phyloP scores from a whole-genome alignment of 2,113 vertebrate genomes.

The Rhabdornis inornatus region DNA sequence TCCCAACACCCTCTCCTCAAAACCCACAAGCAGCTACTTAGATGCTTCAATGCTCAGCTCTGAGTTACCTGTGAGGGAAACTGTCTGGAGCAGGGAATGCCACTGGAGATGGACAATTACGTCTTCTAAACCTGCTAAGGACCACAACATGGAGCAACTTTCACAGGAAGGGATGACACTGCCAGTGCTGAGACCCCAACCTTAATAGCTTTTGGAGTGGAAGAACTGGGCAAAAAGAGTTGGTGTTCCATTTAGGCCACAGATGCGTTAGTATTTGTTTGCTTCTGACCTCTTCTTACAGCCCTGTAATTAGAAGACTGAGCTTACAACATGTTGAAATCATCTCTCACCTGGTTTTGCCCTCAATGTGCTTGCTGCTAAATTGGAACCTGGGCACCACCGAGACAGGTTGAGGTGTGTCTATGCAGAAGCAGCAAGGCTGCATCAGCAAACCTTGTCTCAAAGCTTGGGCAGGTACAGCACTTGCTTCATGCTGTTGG shows the following conservation, averaged over 20 bases:
- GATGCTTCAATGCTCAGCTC: background rate
- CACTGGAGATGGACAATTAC: background rate
- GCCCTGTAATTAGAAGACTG: background rate
- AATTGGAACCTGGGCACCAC: background rate
- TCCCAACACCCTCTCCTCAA: background rate
- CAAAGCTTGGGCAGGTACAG: background rate
- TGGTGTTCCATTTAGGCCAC: background rate
- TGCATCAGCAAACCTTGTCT: background rate
- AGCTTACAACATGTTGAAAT: background rate
- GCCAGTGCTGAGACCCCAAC: background rate
- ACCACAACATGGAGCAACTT: background rate
- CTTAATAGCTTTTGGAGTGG: background rate
- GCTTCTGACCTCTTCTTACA: background rate
- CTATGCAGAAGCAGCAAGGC: background rate
- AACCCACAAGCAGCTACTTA: background rate
- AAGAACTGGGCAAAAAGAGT: background rate
- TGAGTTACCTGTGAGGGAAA: background rate
- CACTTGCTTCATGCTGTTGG: background rate
- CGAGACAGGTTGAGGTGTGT: accelerated
- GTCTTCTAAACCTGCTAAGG: background rate
- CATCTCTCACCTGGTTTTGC: background rate
- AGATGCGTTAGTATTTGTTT: background rate
- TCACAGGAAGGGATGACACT: background rate
- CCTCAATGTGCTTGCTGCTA: background rate
- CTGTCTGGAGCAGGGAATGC: background rate